Conservation (phyloP, 2,113 vertebrate species). For the Caloenas nicobarica region DNA sequence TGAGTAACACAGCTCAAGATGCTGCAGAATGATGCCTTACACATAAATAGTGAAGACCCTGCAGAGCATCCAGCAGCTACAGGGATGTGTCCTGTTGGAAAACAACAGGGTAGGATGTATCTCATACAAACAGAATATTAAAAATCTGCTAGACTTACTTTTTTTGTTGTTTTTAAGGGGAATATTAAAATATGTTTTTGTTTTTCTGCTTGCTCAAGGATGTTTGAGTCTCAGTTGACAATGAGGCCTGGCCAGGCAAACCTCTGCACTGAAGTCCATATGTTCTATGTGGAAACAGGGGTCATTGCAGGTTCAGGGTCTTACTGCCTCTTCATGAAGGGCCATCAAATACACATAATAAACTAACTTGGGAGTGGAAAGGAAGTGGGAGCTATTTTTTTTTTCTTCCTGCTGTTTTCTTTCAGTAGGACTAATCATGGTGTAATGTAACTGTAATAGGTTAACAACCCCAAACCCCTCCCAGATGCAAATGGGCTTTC, state of each 20-base stretch:
- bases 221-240: constrained; percentile 4
- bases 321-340: constrained; percentile 22
- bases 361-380: constrained; percentile 44
- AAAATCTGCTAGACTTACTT: not conserved
- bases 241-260: not conserved
- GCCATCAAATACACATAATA: constrained; percentile 49
- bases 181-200: not conserved
- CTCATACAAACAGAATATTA: not conserved
- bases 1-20: not conserved
- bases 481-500: not conserved
- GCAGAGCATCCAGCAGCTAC: not conserved
- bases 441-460: constrained; percentile 29
- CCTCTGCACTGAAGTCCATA: not conserved
- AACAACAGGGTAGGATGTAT: not conserved
- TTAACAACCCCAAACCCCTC: not conserved
- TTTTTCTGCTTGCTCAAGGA: constrained; percentile 10
- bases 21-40: not conserved
- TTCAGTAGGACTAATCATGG: not conserved
- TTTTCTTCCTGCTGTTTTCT: constrained; percentile 31
- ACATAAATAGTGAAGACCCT: not conserved
- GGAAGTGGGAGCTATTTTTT: constrained; percentile 1
- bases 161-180: not conserved
- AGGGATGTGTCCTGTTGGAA: not conserved
- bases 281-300: constrained; percentile 33
- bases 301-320: constrained; percentile 47